Evolutionary conservation across 1,140 invertebrate genomes (phyloP), one percentile per base, ranked within the genome.

Genomic region (Fopius arisanus): DNA sequence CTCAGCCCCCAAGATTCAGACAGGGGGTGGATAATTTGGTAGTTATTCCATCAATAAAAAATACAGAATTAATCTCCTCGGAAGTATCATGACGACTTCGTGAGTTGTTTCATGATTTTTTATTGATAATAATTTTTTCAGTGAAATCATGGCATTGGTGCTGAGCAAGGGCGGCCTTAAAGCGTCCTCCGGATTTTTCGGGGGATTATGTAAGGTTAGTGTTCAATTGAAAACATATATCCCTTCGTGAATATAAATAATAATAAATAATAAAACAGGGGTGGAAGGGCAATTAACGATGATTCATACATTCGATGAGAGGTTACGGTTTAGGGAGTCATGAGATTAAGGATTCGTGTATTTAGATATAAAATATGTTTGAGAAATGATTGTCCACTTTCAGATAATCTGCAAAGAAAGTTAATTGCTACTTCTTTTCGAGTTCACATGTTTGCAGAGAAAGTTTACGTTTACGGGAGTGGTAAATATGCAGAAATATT

Each of bases 191-290:
- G 77, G 70, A 29, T 67, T 65, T 33, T 70, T 73, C 10, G 21
- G 26, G 7, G 74, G 79, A 77, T 83, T 83, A 83, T 83, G 78
- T 82, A 83, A 83, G 82, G 82, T 83, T 82, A 82, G 82, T 80
- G 31, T 48, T 33, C 12, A 9, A 26, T 62, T 68, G 63, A 59
- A 14, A 41, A 28, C 10, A 54, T 68, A 5, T 14, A 59, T 12
- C 40, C 26, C 54, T 59, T 33, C 62, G 9, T 62, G 21, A 9
- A 43, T 37, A 33, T 33, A 23, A 59, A 26, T 54, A 54, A 14
- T 37, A 9, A 40, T 14, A 12, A 29, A 48, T 12, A 59, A 26
- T 48, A 28, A 29, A 28, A 23, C 2, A 33, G 33, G 9, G 12
- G 33, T 37, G 9, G 12, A 37, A 10, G 3, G 33, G 12, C 2